Evolutionary conservation across 2,888 invertebrate species (phyloP).

Genomic region (Platycheirus albimanus): DNA sequence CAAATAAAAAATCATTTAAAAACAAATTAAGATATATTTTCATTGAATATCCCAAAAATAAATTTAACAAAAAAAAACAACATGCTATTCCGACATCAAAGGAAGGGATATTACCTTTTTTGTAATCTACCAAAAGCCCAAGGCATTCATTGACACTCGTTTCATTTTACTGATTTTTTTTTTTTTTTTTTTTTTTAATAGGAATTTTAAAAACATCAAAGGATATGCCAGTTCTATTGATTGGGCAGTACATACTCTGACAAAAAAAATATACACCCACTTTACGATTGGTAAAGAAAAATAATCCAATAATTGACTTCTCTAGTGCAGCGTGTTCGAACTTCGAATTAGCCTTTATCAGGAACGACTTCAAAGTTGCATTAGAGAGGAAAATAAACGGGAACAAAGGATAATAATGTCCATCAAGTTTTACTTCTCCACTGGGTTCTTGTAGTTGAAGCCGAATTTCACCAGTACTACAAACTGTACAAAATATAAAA

Average conservation of each 20-base stretch:
- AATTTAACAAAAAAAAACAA: background rate
- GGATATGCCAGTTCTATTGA: background rate
- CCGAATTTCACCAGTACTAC: background rate
- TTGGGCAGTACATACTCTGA: background rate
- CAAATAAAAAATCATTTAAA: background rate
- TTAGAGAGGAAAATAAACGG: background rate
- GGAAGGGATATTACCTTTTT: background rate
- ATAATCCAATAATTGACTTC: conserved; percentile 26
- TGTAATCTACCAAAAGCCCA: background rate
- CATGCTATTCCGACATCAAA: background rate
- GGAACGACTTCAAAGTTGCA: conserved; percentile 21
- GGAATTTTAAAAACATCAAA: conserved; percentile 12
- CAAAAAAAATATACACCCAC: background rate
- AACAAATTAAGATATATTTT: conserved; percentile 3
- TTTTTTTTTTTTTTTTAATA: background rate
- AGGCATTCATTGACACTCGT: conserved; percentile 17
- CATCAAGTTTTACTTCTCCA: background rate
- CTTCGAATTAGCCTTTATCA: conserved; percentile 38
- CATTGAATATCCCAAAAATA: background rate
- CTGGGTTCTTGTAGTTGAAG: background rate
- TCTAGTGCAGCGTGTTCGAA: conserved; percentile 24
- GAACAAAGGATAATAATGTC: conserved; percentile 12
- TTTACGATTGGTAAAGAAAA: background rate
- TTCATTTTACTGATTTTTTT: background rate
- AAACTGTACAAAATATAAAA: too few relatives aligned